A percentile compares a stretch with the other conserved stretches of the same genome.
These are phyloP conservation scores for Furnarius figulus DNA, from an alignment of 2,113 vertebrate genomes.

Conservation along the genomic window DNA sequence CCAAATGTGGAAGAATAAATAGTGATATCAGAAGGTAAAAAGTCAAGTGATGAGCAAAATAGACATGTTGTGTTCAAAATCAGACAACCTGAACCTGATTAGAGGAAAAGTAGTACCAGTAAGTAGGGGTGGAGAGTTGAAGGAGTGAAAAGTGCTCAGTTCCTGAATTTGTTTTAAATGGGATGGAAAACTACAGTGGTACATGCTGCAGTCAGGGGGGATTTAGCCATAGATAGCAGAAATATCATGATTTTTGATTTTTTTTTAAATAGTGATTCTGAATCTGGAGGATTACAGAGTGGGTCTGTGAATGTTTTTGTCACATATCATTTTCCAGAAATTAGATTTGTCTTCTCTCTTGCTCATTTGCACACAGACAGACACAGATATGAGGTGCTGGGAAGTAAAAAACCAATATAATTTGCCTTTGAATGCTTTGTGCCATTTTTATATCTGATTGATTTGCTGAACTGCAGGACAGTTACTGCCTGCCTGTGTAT, in stretches of 20 bases:
- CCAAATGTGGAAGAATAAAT: background rate
- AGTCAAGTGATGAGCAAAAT: background rate
- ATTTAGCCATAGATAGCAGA: background rate
- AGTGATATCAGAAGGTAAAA: background rate
- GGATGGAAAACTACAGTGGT: background rate
- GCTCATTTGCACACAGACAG: background rate
- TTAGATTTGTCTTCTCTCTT: background rate
- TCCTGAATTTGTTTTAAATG: background rate
- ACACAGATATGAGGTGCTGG: background rate
- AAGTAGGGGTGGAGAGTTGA: background rate
- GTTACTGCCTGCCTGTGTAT: background rate
- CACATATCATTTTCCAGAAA: background rate
- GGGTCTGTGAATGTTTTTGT: background rate
- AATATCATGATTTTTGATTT: background rate
- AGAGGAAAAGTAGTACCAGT: background rate
- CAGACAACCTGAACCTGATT: background rate
- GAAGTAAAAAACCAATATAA: background rate
- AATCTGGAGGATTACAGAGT: background rate
- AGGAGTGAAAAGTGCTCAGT: background rate
- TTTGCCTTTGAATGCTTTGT: background rate
- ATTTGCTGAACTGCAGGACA: background rate
- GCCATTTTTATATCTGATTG: background rate
- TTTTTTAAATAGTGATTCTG: background rate
- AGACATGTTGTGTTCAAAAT: background rate
- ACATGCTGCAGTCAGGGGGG: background rate